Conservation (phyloP, 2,113 vertebrate genomes). For the Rhodinocichla rosea region DNA sequence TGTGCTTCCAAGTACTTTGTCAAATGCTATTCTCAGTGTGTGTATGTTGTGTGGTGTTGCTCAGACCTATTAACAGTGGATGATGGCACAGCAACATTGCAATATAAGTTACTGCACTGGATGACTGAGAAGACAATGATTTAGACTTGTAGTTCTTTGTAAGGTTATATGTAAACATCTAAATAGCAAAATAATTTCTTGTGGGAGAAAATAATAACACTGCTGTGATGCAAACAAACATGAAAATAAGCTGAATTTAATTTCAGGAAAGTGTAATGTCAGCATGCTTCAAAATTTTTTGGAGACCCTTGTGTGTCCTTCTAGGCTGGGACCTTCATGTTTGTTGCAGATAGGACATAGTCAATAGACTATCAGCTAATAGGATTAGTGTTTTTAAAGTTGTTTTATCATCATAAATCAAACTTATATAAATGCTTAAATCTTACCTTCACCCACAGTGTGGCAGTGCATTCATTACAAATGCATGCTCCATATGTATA, state of each 20-base stretch:
- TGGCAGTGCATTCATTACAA: neutral
- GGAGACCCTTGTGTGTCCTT: neutral
- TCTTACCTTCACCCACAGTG: neutral
- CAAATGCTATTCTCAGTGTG: neutral
- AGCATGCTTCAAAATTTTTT: neutral
- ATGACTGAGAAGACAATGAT: neutral
- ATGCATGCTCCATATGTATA: fast-evolving
- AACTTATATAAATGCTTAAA: neutral
- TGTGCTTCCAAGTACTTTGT: neutral
- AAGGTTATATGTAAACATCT: neutral
- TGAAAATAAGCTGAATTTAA: neutral
- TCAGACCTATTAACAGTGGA: neutral
- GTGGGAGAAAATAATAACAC: neutral
- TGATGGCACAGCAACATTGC: too few relatives aligned
- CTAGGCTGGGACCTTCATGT: neutral
- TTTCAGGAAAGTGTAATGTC: neutral
- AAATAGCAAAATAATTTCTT: neutral
- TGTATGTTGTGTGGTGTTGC: neutral
- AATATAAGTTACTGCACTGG: neutral
- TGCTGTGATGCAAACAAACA: neutral
- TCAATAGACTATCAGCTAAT: neutral
- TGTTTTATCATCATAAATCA: neutral
- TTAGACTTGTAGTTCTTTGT: neutral
- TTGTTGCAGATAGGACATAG: neutral
- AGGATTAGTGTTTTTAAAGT: neutral